Conservation (phyloP, 2,797 vertebrate genomes). For the Sebastolobus alascanus region DNA sequence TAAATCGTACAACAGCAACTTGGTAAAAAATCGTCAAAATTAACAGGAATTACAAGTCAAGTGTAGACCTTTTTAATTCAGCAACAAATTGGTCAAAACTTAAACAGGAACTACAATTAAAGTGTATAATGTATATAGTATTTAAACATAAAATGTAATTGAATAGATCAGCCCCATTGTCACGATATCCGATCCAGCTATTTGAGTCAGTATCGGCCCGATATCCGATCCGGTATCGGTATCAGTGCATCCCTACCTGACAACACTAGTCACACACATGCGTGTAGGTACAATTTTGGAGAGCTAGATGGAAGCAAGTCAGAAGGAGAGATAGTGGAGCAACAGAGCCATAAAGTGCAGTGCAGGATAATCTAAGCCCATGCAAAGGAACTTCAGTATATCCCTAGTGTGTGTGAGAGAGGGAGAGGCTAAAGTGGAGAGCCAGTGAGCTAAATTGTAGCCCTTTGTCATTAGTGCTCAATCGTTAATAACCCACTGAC, state of each 20-base stretch:
- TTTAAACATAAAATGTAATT: no score
- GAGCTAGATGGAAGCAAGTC: constrained; percentile 40
- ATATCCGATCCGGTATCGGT: no score
- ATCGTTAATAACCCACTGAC: constrained; percentile 88
- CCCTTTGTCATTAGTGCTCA: constrained; percentile 85
- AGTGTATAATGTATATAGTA: no score
- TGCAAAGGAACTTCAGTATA: constrained; percentile 71
- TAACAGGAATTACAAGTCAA: no score
- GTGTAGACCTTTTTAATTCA: no score
- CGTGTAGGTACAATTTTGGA: constrained; percentile 37
- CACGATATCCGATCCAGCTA: no score
- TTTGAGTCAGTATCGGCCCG: no score
- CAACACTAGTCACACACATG: constrained; percentile 13
- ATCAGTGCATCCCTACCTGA: constrained; percentile 3
- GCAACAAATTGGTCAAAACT: no score
- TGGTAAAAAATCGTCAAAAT: no score
- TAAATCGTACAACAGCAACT: no score
- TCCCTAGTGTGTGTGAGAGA: constrained; percentile 72
- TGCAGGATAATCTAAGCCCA: constrained; percentile 68
- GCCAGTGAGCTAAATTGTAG: constrained; percentile 78
- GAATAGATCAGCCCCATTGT: no score
- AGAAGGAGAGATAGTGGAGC: constrained; percentile 35
- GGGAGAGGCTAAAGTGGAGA: constrained; percentile 75
- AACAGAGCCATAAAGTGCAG: constrained; percentile 64
- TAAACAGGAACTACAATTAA: no score